Evolutionary conservation across 2,113 vertebrate genomes (phyloP).

Genomic region (Mungos mungo): DNA sequence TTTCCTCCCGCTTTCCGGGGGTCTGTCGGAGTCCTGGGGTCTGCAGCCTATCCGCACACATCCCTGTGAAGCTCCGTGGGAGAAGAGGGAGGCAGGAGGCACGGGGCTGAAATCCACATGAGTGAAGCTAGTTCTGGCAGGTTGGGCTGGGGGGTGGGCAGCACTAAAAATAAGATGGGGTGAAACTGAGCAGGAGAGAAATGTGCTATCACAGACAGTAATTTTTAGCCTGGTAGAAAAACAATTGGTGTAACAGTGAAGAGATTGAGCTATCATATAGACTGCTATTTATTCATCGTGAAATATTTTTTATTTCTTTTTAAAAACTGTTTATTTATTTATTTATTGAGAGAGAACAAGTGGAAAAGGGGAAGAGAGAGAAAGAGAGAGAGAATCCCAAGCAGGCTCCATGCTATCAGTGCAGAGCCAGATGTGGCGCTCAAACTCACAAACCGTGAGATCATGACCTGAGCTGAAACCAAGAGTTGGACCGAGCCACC

Average conservation of each 20-base stretch:
- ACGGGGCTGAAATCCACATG: fast-evolving
- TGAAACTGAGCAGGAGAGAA: neutral
- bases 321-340: too few relatives aligned
- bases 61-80: neutral
- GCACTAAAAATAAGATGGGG: neutral
- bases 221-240: neutral
- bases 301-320: neutral
- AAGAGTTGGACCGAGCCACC: too few relatives aligned
- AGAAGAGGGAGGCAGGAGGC: too few relatives aligned
- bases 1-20: neutral
- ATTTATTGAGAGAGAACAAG: too few relatives aligned
- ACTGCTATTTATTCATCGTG: neutral
- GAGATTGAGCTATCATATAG: neutral
- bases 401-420: too few relatives aligned
- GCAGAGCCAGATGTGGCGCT: too few relatives aligned
- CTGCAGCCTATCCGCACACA: too few relatives aligned
- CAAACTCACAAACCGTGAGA: too few relatives aligned
- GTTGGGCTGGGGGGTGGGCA: fast-evolving
- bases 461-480: too few relatives aligned
- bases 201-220: fast-evolving
- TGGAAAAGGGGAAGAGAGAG: too few relatives aligned
- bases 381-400: too few relatives aligned
- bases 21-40: neutral
- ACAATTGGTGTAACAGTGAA: neutral
- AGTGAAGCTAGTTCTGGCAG: neutral